Percentiles rank a stretch among this genome's conserved stretches.
phyloP scores from a whole-genome alignment of 1,140 invertebrate genomes.

The Lethrus apterus region DNA sequence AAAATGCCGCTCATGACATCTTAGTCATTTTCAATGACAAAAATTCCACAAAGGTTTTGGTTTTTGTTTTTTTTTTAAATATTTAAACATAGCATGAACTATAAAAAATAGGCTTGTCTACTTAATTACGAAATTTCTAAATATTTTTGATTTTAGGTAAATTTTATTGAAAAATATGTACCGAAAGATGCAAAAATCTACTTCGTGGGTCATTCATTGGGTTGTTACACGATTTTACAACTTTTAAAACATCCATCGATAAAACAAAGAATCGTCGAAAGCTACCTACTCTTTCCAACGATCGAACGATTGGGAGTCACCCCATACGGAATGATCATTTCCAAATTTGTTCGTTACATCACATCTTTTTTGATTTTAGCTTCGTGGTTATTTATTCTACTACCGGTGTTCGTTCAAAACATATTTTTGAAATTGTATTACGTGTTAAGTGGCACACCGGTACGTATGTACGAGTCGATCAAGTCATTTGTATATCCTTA shows the following conservation, averaged over 20 bases:
- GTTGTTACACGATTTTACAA: constrained; percentile 71
- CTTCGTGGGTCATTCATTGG: constrained; percentile 79
- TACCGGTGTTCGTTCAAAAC: constrained; percentile 49
- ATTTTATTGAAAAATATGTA: constrained; percentile 66
- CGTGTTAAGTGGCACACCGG: constrained; percentile 43
- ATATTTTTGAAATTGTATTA: constrained; percentile 48
- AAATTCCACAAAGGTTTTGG: no score
- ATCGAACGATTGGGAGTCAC: constrained; percentile 69
- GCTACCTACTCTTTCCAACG: constrained; percentile 75
- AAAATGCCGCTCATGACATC: no score
- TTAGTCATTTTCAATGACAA: no score
- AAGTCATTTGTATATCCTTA: constrained; percentile 47
- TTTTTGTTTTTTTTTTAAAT: no score
- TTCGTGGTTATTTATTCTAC: constrained; percentile 49
- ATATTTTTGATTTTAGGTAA: no score
- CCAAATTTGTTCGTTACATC: constrained; percentile 47
- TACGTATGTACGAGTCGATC: constrained; percentile 38
- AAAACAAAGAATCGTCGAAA: constrained; percentile 44
- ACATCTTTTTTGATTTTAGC: constrained; percentile 49
- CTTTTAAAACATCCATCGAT: constrained; percentile 54
- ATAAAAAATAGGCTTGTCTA: no score
- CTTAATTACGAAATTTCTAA: no score
- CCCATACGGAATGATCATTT: constrained; percentile 58
- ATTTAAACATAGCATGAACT: no score
- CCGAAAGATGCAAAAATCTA: constrained; percentile 60